These are phyloP conservation scores for Oryzias melastigma DNA, from an alignment of 2,113 vertebrate species.

Conservation along the genomic window DNA sequence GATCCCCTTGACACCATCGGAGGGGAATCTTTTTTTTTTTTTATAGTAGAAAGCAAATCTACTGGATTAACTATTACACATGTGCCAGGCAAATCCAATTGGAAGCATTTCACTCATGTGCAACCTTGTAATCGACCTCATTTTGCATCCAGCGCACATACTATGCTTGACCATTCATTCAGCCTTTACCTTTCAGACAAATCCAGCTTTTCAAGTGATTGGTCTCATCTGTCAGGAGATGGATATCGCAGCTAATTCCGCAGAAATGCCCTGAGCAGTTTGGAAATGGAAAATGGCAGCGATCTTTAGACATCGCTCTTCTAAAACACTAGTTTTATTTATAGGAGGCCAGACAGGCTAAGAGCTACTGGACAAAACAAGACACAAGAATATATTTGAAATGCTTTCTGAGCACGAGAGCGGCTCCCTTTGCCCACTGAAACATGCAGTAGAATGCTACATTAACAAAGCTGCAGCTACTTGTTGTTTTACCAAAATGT, in stretches of 20 bases:
- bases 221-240: conserved; percentile 19
- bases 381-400: background rate
- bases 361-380: too few species aligned
- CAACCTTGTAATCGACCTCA: conserved; percentile 30
- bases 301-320: conserved; percentile 1
- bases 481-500: conserved; percentile 40
- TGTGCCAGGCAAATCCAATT: conserved; percentile 16
- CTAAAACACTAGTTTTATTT: conserved; percentile 9
- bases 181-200: conserved; percentile 3
- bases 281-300: background rate
- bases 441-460: conserved; percentile 48
- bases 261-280: conserved; percentile 8
- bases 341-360: background rate
- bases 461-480: conserved; percentile 25
- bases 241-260: conserved; percentile 16
- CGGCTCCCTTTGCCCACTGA: conserved; percentile 9
- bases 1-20: background rate
- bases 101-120: conserved; percentile 18
- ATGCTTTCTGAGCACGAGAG: conserved; percentile 33
- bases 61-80: conserved; percentile 9
- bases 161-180: background rate
- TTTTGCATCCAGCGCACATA: conserved; percentile 9
- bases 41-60: background rate
- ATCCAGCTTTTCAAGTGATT: conserved; percentile 11
- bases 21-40: background rate